These are phyloP conservation scores for Darevskia mixta DNA, from an alignment of 2,797 vertebrate genomes.

Conservation along the genomic window DNA sequence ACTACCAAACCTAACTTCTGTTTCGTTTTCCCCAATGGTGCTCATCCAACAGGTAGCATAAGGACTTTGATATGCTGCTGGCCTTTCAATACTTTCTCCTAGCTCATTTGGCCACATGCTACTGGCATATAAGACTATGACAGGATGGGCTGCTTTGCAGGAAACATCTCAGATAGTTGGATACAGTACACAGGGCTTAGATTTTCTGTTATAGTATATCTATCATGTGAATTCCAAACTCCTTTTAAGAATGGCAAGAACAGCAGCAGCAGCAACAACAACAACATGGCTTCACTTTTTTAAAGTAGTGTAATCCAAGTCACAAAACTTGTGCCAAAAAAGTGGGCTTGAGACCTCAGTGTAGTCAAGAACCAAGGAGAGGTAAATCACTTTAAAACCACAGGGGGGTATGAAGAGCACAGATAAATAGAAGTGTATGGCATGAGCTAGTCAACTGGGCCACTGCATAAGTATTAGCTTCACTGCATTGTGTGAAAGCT, in stretches of 20 bases:
- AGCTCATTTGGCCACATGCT: background rate
- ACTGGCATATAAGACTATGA: background rate
- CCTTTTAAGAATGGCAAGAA: background rate
- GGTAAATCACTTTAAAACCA: background rate
- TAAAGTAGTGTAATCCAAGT: background rate
- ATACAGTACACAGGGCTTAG: background rate
- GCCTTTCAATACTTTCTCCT: background rate
- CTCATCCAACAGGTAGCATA: background rate
- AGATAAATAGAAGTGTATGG: slow-evolving; percentile 25
- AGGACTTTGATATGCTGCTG: background rate
- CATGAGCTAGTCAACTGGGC: background rate
- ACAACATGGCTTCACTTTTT: background rate
- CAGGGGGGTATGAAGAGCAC: background rate
- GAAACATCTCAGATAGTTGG: background rate
- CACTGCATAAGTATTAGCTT: background rate
- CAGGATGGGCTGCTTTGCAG: background rate
- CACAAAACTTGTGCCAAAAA: background rate
- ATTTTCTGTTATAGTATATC: background rate
- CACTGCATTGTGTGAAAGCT: background rate
- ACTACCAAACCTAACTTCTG: background rate
- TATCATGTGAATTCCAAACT: background rate
- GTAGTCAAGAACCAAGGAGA: background rate
- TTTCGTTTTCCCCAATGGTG: background rate
- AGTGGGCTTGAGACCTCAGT: background rate
- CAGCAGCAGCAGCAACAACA: too few relatives aligned